These are phyloP conservation scores for Oscheius onirici DNA, from an alignment of 2,888 invertebrate species.

Conservation along the genomic window DNA sequence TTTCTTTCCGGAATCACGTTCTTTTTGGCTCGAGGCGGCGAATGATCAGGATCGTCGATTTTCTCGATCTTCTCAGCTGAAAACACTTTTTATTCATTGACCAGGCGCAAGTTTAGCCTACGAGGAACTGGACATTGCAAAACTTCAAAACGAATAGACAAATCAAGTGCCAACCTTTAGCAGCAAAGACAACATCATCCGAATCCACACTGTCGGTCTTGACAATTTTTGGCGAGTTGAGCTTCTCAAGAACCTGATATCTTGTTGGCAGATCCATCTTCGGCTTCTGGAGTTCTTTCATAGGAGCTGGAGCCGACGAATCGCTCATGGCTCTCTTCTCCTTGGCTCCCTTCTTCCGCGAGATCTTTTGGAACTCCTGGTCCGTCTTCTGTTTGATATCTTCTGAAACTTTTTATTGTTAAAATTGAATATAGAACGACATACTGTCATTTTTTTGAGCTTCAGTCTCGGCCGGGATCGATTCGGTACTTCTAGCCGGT, in stretches of 20 bases:
- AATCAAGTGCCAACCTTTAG: slow-evolving; percentile 8
- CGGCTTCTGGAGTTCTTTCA: slow-evolving; percentile 34
- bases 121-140: no score
- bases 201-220: slow-evolving; percentile 25
- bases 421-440: neutral
- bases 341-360: slow-evolving; percentile 33
- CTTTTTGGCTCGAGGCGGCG: slow-evolving; percentile 22
- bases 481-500: neutral
- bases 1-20: neutral
- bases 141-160: no score
- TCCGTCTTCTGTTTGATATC: slow-evolving; percentile 35
- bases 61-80: slow-evolving; percentile 23
- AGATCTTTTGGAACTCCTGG: slow-evolving; percentile 44
- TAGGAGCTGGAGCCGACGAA: neutral
- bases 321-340: slow-evolving; percentile 30
- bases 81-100: neutral
- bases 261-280: slow-evolving; percentile 40
- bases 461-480: slow-evolving; percentile 1
- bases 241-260: slow-evolving; percentile 46
- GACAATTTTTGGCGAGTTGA: slow-evolving; percentile 29
- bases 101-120: neutral
- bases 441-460: neutral
- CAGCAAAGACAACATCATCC: slow-evolving; percentile 13
- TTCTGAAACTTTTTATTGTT: slow-evolving; percentile 32
- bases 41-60: neutral